These are phyloP conservation scores for Girardinichthys multiradiatus DNA, from an alignment of 2,113 vertebrate genomes.

Conservation along the genomic window DNA sequence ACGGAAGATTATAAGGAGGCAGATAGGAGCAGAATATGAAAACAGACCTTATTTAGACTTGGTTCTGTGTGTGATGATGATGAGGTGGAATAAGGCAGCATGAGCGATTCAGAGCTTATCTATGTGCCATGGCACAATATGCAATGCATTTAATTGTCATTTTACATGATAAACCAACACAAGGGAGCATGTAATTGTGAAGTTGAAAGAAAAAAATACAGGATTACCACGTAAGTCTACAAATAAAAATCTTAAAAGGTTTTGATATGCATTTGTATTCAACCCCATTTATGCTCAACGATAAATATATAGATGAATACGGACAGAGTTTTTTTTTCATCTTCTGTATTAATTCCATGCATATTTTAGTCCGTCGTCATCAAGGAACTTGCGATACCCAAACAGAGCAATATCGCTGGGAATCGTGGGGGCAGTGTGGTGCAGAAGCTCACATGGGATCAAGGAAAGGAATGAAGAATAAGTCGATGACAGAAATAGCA, in stretches of 20 bases:
- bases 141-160: too few species aligned
- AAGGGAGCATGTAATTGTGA: too few species aligned
- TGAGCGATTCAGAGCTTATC: background rate
- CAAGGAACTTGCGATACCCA: background rate
- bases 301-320: background rate
- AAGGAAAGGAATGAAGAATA: background rate
- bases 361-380: background rate
- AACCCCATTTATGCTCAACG: background rate
- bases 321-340: background rate
- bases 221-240: too few species aligned
- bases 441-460: background rate
- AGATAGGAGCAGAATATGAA: constrained; percentile 24
- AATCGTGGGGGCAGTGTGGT: background rate
- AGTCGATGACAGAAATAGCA: background rate
- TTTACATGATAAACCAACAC: too few species aligned
- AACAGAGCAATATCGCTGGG: background rate
- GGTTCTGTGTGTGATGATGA: constrained; percentile 2
- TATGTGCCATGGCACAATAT: too few species aligned
- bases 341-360: background rate
- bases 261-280: too few species aligned
- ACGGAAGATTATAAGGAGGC: constrained; percentile 10
- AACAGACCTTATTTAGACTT: background rate
- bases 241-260: too few species aligned
- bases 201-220: too few species aligned
- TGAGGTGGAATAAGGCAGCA: background rate